Evolutionary conservation across 2,888 invertebrate species (phyloP), one percentile per base, ranked within the genome.

Genomic region (Macrophya annulata): DNA sequence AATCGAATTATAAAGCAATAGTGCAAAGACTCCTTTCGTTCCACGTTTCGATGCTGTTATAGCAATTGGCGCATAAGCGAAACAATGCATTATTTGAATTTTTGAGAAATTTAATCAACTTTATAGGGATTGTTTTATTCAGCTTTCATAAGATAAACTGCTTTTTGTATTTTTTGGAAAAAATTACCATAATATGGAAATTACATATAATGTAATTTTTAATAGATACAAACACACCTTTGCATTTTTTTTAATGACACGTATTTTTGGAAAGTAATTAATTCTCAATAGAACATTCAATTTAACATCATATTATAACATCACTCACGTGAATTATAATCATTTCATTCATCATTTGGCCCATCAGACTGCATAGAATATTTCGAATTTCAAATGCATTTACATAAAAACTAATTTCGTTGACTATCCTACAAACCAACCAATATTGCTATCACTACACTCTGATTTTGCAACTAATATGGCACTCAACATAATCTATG

Each of bases 361-460:
- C 4, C 43, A 43, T 45, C 9, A 21, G 17, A 37, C 6, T 37
- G n/a, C 40, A 74, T 74, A 21, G 21, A 45, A 74, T 74, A 43
- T 21, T 74, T 45, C 45, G 15, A 45, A 74, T 25, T 45, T 45
- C 3, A 21, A 45, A 43, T 45, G 10, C 21, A 45, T 74, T 74
- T 21, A 45, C 15, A 12, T 74, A 37, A 15, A 68, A 15, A 25
- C 43, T 8, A 74, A 74, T 45, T 74, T 74, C 43, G 17, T 17
- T 45, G 43, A 21, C 45, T 45, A 45, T 74, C n/a, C 72, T 45
- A 74, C 37, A 68, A 68, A 74, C 72, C 45, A 74, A 43, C 72
- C 21, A 74, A 45, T 74, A 74, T 74, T 45, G 45, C 45, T 74
- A 74, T 21, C 21, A 74, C 65, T 68, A 31, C n/a, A 55, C 55